A percentile compares a stretch with the other conserved stretches of the same genome.
These are phyloP conservation scores for Pomacea maculata DNA, from an alignment of 1,140 invertebrate genomes.

Conservation along the genomic window DNA sequence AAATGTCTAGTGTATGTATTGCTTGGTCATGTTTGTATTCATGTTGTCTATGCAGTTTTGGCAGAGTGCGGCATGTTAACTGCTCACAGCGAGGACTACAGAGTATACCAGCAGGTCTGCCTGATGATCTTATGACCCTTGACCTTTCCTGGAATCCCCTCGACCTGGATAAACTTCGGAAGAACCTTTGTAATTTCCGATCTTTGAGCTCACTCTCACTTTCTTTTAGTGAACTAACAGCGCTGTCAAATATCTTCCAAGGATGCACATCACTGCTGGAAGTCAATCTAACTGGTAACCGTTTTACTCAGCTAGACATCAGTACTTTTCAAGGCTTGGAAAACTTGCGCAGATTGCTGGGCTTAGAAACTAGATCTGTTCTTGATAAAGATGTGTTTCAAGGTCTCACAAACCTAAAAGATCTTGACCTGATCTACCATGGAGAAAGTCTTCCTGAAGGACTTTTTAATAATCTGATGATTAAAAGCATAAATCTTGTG, in stretches of 20 bases:
- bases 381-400: slow-evolving; percentile 10
- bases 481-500: slow-evolving; percentile 18
- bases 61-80: slow-evolving; percentile 18
- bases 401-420: slow-evolving; percentile 16
- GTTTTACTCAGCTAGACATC: slow-evolving; percentile 7
- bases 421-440: slow-evolving; percentile 17
- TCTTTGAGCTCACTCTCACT: slow-evolving; percentile 22
- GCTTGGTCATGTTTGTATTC: background rate
- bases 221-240: slow-evolving; percentile 16
- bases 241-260: slow-evolving; percentile 12
- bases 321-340: slow-evolving; percentile 20
- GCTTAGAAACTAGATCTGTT: slow-evolving; percentile 16
- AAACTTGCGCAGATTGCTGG: slow-evolving; percentile 17
- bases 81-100: slow-evolving; percentile 18
- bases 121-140: slow-evolving; percentile 18
- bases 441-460: slow-evolving; percentile 15
- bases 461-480: slow-evolving; percentile 15
- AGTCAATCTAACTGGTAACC: slow-evolving; percentile 25
- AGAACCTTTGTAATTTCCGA: slow-evolving; percentile 16
- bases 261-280: slow-evolving; percentile 17
- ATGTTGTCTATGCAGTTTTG: slow-evolving; percentile 10
- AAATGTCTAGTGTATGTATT: background rate
- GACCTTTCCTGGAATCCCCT: slow-evolving; percentile 25
- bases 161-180: slow-evolving; percentile 11
- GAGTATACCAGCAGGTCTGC: slow-evolving; percentile 9